phyloP scores from a whole-genome alignment of 2,113 vertebrate species.

The Pogonocichla stellata region DNA sequence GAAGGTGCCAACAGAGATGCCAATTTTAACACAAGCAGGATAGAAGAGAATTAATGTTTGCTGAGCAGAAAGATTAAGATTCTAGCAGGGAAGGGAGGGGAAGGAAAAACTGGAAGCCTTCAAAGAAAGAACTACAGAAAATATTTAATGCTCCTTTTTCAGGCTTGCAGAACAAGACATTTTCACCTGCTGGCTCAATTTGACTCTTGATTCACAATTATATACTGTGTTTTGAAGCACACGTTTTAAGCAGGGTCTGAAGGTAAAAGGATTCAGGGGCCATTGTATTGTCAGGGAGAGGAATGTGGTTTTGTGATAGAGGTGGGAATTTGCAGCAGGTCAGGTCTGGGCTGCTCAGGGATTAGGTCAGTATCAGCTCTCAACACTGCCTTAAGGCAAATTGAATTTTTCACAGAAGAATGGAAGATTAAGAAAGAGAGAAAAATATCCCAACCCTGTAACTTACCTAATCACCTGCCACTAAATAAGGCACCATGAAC shows the following conservation, averaged over 20 bases:
- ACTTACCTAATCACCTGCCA: neutral
- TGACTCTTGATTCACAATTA: neutral
- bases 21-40: neutral
- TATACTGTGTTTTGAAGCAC: neutral
- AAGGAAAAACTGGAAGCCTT: neutral
- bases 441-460: neutral
- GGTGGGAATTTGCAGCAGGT: slow-evolving; percentile 23
- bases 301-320: slow-evolving; percentile 17
- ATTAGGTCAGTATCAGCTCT: slow-evolving; percentile 29
- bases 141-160: neutral
- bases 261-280: neutral
- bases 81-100: neutral
- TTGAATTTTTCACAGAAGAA: neutral
- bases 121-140: neutral
- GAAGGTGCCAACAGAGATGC: neutral
- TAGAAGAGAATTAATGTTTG: slow-evolving; percentile 13
- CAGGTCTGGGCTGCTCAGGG: neutral
- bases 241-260: neutral
- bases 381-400: neutral
- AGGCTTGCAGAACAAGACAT: neutral
- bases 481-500: neutral
- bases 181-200: neutral
- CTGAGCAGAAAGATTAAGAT: neutral
- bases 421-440: neutral
- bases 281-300: neutral